Evolutionary conservation across 2,888 invertebrate genomes (phyloP).

Genomic region (Hyppa rectilinea): DNA sequence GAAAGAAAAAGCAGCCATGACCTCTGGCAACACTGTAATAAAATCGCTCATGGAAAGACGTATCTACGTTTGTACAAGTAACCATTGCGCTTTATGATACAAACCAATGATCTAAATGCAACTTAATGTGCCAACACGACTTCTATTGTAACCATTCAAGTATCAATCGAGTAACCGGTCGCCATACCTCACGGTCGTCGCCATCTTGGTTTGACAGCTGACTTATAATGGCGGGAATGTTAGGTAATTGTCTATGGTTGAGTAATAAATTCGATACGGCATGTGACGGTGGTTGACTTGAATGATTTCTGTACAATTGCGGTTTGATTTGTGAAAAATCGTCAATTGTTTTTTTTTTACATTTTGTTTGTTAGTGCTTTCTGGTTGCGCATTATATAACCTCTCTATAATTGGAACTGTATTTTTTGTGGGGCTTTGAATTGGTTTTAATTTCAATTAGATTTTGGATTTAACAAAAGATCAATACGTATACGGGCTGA

Average conservation of each 20-base stretch:
- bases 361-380: neutral
- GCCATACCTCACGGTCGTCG: constrained; percentile 77
- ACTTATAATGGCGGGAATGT: constrained; percentile 78
- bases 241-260: constrained; percentile 80
- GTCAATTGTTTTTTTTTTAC: constrained; percentile 2
- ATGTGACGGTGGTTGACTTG: constrained; percentile 68
- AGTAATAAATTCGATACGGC: constrained; percentile 78
- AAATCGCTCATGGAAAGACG: constrained; percentile 29
- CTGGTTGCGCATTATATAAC: constrained; percentile 19
- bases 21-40: constrained; percentile 34
- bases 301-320: constrained; percentile 68
- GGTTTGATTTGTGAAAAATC: constrained; percentile 58
- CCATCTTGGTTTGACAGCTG: constrained; percentile 80
- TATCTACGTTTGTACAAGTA: too few species aligned
- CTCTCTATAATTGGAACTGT: constrained; percentile 6
- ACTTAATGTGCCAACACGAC: constrained; percentile 58
- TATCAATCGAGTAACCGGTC: constrained; percentile 73
- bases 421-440: neutral
- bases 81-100: constrained; percentile 37
- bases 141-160: constrained; percentile 72
- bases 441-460: constrained; percentile 8
- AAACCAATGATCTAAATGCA: constrained; percentile 61
- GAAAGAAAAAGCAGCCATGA: constrained; percentile 54
- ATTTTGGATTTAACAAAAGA: constrained; percentile 2
- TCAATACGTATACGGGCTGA: neutral